These are phyloP conservation scores for Netelia virgata DNA, from an alignment of 2,888 invertebrate species.

Conservation along the genomic window DNA sequence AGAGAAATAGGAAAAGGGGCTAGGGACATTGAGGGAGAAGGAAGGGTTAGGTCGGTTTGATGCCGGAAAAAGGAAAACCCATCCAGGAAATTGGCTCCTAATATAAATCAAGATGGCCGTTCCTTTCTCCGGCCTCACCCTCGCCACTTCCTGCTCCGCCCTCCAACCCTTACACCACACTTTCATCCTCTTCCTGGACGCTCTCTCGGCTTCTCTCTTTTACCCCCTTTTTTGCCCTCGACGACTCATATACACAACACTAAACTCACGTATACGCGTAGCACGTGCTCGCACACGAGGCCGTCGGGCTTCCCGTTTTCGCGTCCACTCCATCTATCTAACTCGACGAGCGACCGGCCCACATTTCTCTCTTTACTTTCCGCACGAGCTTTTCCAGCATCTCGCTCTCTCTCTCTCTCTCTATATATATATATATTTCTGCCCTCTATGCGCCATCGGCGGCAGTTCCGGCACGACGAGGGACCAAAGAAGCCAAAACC, in stretches of 20 bases:
- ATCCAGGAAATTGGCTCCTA: constrained; percentile 74
- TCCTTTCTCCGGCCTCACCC: constrained; percentile 57
- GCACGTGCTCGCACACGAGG: constrained; percentile 8
- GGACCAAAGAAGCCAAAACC: not conserved
- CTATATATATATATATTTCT: too few relatives aligned
- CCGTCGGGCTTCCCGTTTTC: constrained; percentile 38
- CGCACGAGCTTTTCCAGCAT: constrained; percentile 40
- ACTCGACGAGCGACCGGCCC: constrained; percentile 26
- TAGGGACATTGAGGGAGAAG: constrained; percentile 25
- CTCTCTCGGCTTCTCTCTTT: constrained; percentile 14
- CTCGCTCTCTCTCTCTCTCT: constrained; percentile 1
- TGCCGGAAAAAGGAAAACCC: constrained; percentile 69
- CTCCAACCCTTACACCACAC: constrained; percentile 39
- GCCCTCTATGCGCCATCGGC: not conserved
- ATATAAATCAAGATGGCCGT: constrained; percentile 74
- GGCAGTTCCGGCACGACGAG: not conserved
- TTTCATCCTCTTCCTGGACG: constrained; percentile 38
- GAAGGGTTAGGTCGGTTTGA: constrained; percentile 53
- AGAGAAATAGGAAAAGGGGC: constrained; percentile 19
- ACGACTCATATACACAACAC: not conserved
- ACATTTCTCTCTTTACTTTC: constrained; percentile 46
- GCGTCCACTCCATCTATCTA: constrained; percentile 62
- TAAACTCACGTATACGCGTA: not conserved
- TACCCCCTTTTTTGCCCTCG: constrained; percentile 12
- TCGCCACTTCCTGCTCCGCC: constrained; percentile 63